Evolutionary conservation across 2,888 invertebrate species (phyloP).

Genomic region (Balanococcus diminutus): DNA sequence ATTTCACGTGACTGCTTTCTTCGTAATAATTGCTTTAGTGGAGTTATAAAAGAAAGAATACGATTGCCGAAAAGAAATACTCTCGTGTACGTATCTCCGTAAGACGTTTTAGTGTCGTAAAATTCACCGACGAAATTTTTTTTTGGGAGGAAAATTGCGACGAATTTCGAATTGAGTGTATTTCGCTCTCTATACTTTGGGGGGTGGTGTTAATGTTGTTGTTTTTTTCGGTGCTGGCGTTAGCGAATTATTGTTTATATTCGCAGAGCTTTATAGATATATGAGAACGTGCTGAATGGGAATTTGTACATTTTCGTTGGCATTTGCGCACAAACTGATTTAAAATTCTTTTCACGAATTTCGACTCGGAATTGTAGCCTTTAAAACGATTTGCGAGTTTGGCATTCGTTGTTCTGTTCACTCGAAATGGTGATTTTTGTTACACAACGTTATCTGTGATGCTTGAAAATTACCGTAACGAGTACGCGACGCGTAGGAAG

Average conservation of each 20-base stretch:
- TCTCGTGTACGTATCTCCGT: neutral
- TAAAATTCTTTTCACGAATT: neutral
- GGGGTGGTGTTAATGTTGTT: too few relatives aligned
- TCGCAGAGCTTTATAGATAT: neutral
- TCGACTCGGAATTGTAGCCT: neutral
- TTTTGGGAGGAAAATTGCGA: neutral
- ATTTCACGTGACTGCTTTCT: slow-evolving; percentile 21
- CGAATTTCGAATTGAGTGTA: neutral
- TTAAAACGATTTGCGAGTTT: slow-evolving; percentile 8
- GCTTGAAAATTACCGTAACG: neutral
- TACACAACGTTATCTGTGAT: neutral
- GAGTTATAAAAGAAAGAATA: neutral
- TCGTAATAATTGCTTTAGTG: neutral
- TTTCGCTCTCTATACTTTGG: neutral
- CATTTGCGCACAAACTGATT: neutral
- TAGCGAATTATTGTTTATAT: neutral
- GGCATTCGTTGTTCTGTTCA: neutral
- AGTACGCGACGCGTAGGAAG: neutral
- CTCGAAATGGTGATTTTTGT: neutral
- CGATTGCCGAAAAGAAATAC: neutral
- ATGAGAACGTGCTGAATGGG: neutral
- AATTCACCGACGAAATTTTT: neutral
- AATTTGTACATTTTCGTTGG: neutral
- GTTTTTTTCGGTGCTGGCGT: neutral
- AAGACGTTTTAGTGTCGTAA: neutral